These are phyloP conservation scores for Adelognathus sp. DNA, from an alignment of 2,888 invertebrate species.

Conservation along the genomic window DNA sequence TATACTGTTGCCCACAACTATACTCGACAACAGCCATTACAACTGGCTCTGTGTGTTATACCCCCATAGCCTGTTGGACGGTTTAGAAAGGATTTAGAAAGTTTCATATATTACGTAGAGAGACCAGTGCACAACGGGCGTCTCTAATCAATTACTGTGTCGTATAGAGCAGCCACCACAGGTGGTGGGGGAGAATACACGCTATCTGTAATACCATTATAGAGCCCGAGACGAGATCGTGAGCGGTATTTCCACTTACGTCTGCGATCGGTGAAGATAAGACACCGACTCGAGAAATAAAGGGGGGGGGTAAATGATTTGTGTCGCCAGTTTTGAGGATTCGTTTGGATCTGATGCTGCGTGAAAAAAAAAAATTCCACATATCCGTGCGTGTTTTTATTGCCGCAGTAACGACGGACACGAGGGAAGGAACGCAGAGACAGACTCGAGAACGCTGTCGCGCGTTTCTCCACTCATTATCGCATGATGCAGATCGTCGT, in stretches of 20 bases:
- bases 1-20: not conserved
- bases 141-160: constrained; percentile 68
- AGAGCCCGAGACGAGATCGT: constrained; percentile 23
- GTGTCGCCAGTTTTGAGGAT: constrained; percentile 17
- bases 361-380: not conserved
- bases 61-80: constrained; percentile 28
- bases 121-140: constrained; percentile 60
- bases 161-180: constrained; percentile 29
- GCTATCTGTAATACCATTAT: constrained; percentile 25
- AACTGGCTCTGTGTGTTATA: constrained; percentile 7
- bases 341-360: not conserved
- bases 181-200: constrained; percentile 7
- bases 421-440: not conserved
- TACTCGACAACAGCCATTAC: constrained; percentile 26
- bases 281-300: constrained; percentile 13
- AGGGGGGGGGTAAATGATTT: not conserved
- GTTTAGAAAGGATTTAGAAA: constrained; percentile 72
- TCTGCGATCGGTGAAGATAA: constrained; percentile 37
- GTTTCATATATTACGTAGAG: constrained; percentile 63
- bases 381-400: not conserved
- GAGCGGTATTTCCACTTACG: constrained; percentile 38
- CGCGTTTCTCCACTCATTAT: constrained; percentile 1
- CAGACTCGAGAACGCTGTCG: not conserved
- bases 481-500: not conserved
- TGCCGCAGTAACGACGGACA: not conserved